Evolutionary conservation across 2,797 vertebrate genomes (phyloP), one percentile per base, ranked within the genome.

Genomic region (Ateles fusciceps): DNA sequence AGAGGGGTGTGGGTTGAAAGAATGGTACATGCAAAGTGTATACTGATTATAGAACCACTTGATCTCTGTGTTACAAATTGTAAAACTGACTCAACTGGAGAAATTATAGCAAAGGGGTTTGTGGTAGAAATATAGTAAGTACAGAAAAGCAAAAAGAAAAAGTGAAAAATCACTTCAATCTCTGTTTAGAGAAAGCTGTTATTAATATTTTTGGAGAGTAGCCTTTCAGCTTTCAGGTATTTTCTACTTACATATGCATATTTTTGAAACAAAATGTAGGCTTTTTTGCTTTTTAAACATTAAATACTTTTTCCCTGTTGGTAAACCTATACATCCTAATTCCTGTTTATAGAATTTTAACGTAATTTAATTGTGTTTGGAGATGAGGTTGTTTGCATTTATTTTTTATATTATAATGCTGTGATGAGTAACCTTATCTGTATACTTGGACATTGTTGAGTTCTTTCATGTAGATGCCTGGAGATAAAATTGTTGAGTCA

Each of bases 321-420:
- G 28, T 74, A 85, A 92, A 42, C 46, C 81, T 83, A 12, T 1
- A 84, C 17, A 80, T 78, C 39, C 89, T 64, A 46, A 50, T 93
- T 61, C 76, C 64, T 48, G 30, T 81, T 71, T 89, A 74, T 90
- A 52, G 39, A 75, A 91, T 91, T 61, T 96, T 97, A 97, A 93
- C 42, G 36, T 83, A 89, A 57, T 85, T 81, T 68, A 72, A 85
- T 75, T 83, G 44, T 85, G 24, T 95, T 93, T 64, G 33, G 57
- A 75, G 30, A 68, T 85, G 68, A 86, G 36, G 10, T 76, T 15
- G 36, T 57, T 64, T 52, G 33, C 30, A 0, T 87, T 90, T 39
- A 39, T 74, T 97, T 92, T 55, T 12, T 10, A 26, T 89, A 30
- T 71, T 42, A 14, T 33, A 85, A 11, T 79, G 4, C 55, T 91